phyloP scores from a whole-genome alignment of 1,140 invertebrate genomes.

The Drosophila dunni region DNA sequence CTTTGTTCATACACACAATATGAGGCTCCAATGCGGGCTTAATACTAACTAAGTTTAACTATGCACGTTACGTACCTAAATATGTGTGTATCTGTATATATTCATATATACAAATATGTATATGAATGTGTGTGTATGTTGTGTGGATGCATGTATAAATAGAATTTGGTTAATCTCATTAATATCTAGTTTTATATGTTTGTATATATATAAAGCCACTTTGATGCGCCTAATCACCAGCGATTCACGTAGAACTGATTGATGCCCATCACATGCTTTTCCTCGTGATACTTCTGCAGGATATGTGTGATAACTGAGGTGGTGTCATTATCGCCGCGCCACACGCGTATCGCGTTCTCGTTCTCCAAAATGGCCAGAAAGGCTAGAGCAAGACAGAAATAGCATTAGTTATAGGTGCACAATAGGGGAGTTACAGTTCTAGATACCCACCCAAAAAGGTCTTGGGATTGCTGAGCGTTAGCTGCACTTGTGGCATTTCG shows the following conservation, averaged over 20 bases:
- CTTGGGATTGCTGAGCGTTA: conserved; percentile 82
- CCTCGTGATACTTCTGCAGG: conserved; percentile 84
- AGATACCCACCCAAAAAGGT: conserved; percentile 75
- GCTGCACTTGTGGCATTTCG: conserved; percentile 82
- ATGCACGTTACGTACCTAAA: conserved; percentile 24
- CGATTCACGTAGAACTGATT: conserved; percentile 83
- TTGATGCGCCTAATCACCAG: conserved; percentile 59
- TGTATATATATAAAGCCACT: conserved; percentile 61
- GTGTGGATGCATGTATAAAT: conserved; percentile 52
- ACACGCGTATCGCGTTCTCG: conserved; percentile 82
- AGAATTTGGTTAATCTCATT: conserved; percentile 74
- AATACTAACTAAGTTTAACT: conserved; percentile 26
- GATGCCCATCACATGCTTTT: conserved; percentile 84
- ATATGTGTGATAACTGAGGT: conserved; percentile 83
- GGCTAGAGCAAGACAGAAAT: conserved; percentile 46
- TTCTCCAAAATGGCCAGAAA: conserved; percentile 83
- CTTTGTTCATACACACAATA: conserved; percentile 34
- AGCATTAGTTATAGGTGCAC: not conserved
- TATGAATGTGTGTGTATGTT: conserved; percentile 17
- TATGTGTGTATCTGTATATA: conserved; percentile 20
- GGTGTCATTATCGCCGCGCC: conserved; percentile 83
- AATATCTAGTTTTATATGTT: conserved; percentile 17
- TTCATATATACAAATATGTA: conserved; percentile 13
- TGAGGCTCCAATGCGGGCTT: conserved; percentile 40
- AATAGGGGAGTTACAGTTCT: not conserved